Evolutionary conservation across 2,113 vertebrate species (phyloP), one percentile per base, ranked within the genome.

Genomic region (Phycodurus eques): DNA sequence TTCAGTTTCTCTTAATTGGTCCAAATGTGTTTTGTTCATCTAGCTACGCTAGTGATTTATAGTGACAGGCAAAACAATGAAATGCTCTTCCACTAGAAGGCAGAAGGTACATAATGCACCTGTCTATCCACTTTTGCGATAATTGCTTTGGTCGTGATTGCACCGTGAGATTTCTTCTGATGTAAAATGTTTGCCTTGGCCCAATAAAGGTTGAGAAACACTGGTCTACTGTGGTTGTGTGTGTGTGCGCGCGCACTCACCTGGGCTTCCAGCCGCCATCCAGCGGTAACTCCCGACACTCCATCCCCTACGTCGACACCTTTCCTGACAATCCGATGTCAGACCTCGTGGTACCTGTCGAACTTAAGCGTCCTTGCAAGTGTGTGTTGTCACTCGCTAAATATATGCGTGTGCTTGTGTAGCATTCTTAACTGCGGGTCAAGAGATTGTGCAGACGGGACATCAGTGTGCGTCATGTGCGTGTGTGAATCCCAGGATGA

Each of bases 231-330:
- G 19, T 42, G 54, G 20, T 56, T 74, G 46, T 10, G 56, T 67
- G 47, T 2, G 19, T 20, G 6, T 35, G 11, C 56, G 43, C 62
- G 78, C 27, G 69, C 56, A 33, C 85, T 78, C 83, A 88, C 90
- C 87, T 89, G 78, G 60, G 75, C 70, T 67, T 78, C 78, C 56
- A 80, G 82, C 73, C 60, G 75, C 85, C 84, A 83, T 86, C 73
- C 86, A 79, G 72, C 83, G 57, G 79, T 35, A 81, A 73, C 79
- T 85, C 84, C 74, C 35, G 75, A 82, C 69, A 70, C 83, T 89
- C 83, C 88, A 87, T 90, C 65, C 5, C 5, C 2, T n/a, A 43
- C 14, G 8, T 4, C 5, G 42, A 47, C 46, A n/a, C n/a, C 31
- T 60, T 59, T 22, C 22, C 12, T 13, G 57, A 59, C 12, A n/a